Base-by-base conservation (phyloP, 1,140 invertebrate genomes). In the Pectinophora gossypiella region DNA sequence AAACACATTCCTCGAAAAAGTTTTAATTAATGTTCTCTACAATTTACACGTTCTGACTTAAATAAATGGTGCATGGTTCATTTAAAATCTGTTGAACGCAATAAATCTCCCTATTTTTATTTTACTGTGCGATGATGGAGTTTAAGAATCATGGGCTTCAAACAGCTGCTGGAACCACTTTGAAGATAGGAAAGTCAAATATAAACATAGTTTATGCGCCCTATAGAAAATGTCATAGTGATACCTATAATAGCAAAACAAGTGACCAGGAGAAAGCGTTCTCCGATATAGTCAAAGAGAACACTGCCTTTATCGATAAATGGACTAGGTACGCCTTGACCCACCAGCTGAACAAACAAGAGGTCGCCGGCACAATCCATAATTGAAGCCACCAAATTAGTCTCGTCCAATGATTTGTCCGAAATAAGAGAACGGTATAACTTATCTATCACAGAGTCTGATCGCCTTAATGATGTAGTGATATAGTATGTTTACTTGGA, bases 21-120 rank as follows among this genome's bases (percentile, higher is more conserved):
- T 15, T 40, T 40, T 40, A 40, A 40, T 40, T 40, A 40, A 40
- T 18, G 36, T 40, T 40, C 36, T 40, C n/a, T n/a, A 6, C n/a
- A 40, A 40, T 40, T 40, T 40, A 40, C 36, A 40, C 36, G 36
- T 40, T 40, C n/a, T n/a, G n/a, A n/a, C n/a, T n/a, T n/a, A n/a
- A n/a, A n/a, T n/a, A n/a, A n/a, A n/a, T n/a, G n/a, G n/a, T n/a
- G n/a, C n/a, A n/a, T n/a, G n/a, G n/a, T n/a, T n/a, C n/a, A n/a
- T n/a, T n/a, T n/a, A n/a, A n/a, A n/a, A n/a, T n/a, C n/a, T n/a
- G n/a, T n/a, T n/a, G n/a, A n/a, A n/a, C n/a, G n/a, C n/a, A n/a
- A n/a, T n/a, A n/a, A n/a, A n/a, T n/a, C n/a, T n/a, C n/a, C n/a
- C n/a, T n/a, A n/a, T n/a, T n/a, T n/a, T n/a, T n/a, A n/a, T n/a